A percentile compares a stretch with the other conserved stretches of the same genome.
Evolutionary conservation across 1,140 invertebrate genomes (phyloP).

Genomic region (Ceratina australensis): DNA sequence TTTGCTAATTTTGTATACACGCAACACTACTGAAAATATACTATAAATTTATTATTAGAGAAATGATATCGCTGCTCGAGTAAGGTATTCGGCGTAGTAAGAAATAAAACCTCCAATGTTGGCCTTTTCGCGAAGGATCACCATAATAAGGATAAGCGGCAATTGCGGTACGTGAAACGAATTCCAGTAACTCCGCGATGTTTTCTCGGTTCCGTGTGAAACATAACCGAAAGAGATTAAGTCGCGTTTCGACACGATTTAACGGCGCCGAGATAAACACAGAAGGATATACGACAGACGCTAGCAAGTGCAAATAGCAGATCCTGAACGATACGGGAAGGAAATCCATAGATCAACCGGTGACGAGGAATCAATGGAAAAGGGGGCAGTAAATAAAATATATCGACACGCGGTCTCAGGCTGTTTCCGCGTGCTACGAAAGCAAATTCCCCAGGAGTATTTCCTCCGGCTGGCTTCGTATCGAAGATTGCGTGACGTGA

Average conservation of each 20-base stretch:
- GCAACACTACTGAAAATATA: too few species aligned
- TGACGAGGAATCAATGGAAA: slow-evolving; percentile 27
- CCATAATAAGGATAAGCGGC: slow-evolving; percentile 40
- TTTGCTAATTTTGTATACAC: too few species aligned
- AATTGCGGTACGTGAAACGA: slow-evolving; percentile 18
- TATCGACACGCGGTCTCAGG: slow-evolving; percentile 25
- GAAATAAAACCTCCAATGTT: not conserved
- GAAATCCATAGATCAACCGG: slow-evolving; percentile 41
- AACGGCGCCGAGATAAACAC: not conserved
- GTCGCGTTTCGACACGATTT: not conserved
- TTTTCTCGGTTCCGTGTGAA: not conserved
- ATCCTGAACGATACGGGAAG: slow-evolving; percentile 9
- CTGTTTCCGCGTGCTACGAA: slow-evolving; percentile 4
- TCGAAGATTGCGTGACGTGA: slow-evolving; percentile 32
- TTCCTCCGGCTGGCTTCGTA: slow-evolving; percentile 16
- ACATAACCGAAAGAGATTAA: too few species aligned
- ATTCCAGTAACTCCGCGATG: not conserved
- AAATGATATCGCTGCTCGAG: too few species aligned
- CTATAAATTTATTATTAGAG: too few species aligned
- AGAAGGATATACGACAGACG: not conserved
- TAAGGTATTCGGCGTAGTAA: too few species aligned
- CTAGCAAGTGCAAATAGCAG: not conserved
- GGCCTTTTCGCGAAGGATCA: not conserved
- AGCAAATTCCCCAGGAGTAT: slow-evolving; percentile 28
- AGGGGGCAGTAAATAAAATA: slow-evolving; percentile 34